Base-by-base conservation (phyloP, 2,113 vertebrate genomes). In the Erpornis zantholeuca region DNA sequence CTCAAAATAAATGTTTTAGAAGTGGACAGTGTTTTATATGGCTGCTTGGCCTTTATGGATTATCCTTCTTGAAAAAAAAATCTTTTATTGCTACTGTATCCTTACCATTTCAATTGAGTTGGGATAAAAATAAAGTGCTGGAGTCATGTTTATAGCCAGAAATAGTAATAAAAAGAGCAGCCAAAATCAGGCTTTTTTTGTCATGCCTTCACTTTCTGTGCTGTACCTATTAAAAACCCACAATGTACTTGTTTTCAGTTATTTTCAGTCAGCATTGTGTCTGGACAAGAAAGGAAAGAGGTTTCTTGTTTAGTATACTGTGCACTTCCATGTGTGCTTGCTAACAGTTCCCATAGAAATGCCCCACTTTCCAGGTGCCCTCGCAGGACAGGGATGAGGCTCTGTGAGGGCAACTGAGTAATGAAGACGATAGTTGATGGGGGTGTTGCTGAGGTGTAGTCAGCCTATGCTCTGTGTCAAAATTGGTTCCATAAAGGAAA, bases 361-460 rank as follows among this genome's bases (percentile, higher is more conserved):
- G 19, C 14, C 33, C 1, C 1, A 12, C 14, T 56, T 64, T 31
- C 40, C 36, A 25, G 24, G 25, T 40, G n/a, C 40, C 29, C 42
- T 71, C 2, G 0, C 23, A 4, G 27, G 47, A 45, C 14, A 16
- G 29, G 56, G 57, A 40, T 3, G 11, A 45, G 49, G 17, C 15
- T 56, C 9, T 49, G n/a, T 63, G 56, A 54, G 20, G 28, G 23
- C 38, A 38, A 6, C 23, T 5, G 23, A 25, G 12, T n/a, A n/a
- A 63, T 0, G 1, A 47, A 28, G 24, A 21, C 11, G 6, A 9
- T 40, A 38, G 56, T 40, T 63, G 20, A 0, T 29, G 21, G 53
- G 52, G 8, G 12, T 57, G 42, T 71, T 61, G 25, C 35, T 1
- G 2, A 49, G 56, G 29, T 56, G 24, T 23, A 38, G 9, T 53